Conservation (phyloP, 1,140 invertebrate species). For the Drosophila sp. region DNA sequence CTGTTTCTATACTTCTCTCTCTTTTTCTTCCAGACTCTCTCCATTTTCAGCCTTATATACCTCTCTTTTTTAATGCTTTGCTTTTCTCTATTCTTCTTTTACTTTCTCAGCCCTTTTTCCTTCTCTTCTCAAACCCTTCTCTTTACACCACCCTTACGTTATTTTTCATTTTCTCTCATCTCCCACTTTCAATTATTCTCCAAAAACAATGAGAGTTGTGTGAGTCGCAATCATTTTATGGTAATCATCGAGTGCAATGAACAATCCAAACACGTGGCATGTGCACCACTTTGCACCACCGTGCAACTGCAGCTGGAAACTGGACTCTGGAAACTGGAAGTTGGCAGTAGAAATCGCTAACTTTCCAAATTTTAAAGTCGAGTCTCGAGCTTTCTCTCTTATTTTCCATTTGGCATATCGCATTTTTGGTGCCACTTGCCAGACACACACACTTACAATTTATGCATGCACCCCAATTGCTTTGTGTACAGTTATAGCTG, state of each 20-base stretch:
- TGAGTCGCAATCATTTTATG: conserved; percentile 69
- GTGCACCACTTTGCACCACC: conserved; percentile 45
- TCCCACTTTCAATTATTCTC: not conserved
- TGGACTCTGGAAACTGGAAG: not conserved
- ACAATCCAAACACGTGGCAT: conserved; percentile 73
- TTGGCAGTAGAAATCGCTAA: not conserved
- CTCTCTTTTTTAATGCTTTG: no score
- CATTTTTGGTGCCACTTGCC: conserved; percentile 17
- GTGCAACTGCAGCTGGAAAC: not conserved
- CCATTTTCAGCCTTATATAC: no score
- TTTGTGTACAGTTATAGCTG: conserved; percentile 68
- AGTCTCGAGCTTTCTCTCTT: conserved; percentile 7
- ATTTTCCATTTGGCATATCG: not conserved
- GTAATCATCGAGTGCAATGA: conserved; percentile 71
- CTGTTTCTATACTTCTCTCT: no score
- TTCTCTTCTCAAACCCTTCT: not conserved
- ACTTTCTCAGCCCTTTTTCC: no score
- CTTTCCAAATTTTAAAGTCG: conserved; percentile 40
- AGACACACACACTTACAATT: not conserved
- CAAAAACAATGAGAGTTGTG: conserved; percentile 16
- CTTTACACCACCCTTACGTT: not conserved
- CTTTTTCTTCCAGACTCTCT: no score
- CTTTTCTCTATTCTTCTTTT: no score
- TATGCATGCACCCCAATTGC: not conserved
- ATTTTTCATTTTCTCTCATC: not conserved